phyloP scores from a whole-genome alignment of 2,113 vertebrate species.

The Agelaius tricolor region DNA sequence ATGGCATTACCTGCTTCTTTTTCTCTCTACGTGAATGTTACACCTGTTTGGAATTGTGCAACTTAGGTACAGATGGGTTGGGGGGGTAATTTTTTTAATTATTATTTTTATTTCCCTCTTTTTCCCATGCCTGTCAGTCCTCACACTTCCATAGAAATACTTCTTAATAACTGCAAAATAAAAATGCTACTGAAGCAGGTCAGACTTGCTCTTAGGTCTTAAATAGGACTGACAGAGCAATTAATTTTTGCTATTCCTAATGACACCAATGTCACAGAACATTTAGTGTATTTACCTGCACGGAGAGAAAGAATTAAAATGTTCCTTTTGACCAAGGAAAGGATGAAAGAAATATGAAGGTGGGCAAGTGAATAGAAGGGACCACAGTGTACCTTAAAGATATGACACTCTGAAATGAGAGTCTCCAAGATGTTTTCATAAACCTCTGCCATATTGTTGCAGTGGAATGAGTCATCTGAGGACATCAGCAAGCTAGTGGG shows the following conservation, averaged over 20 bases:
- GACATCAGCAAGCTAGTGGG: neutral
- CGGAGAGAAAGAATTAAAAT: neutral
- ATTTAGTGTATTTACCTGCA: neutral
- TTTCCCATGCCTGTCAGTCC: neutral
- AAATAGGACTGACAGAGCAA: neutral
- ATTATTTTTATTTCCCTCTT: neutral
- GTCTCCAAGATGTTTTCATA: neutral
- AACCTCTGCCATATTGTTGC: rapidly evolving
- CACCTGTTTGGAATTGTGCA: neutral
- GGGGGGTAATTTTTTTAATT: rapidly evolving
- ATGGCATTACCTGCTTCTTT: neutral
- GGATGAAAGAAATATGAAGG: neutral
- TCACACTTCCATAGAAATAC: neutral
- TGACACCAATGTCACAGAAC: neutral
- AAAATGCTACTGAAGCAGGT: neutral
- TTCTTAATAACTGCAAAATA: neutral
- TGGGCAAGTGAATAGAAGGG: neutral
- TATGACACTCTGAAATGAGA: neutral
- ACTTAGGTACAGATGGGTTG: neutral
- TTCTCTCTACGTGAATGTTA: neutral
- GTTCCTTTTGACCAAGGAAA: neutral
- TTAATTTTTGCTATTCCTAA: neutral
- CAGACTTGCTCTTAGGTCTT: neutral
- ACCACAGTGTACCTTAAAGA: too few relatives aligned
- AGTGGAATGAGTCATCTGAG: neutral